These are phyloP conservation scores for Pasiphila rectangulata DNA, from an alignment of 2,888 invertebrate genomes.

Conservation along the genomic window DNA sequence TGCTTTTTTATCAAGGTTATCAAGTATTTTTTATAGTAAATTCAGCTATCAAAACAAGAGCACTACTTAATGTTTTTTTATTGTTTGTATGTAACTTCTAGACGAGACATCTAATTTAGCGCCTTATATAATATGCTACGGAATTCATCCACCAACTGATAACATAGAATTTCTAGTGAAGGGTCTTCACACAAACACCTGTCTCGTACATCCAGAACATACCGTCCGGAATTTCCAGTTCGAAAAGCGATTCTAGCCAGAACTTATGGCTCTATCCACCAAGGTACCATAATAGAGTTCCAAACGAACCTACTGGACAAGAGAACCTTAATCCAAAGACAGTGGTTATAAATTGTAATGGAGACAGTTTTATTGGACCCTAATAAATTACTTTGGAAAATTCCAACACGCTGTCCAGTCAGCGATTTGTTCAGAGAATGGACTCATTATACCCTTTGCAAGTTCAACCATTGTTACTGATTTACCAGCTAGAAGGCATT, in stretches of 20 bases:
- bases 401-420: conserved; percentile 48
- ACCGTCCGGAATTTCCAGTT: neutral
- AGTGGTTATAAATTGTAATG: conserved; percentile 61
- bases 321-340: conserved; percentile 39
- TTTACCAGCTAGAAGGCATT: conserved; percentile 5
- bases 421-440: conserved; percentile 38
- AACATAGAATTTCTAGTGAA: too few species aligned
- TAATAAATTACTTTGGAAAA: conserved; percentile 68
- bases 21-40: too few species aligned
- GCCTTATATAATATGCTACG: too few species aligned
- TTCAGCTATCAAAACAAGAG: too few species aligned
- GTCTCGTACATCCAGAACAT: too few species aligned
- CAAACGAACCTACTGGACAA: conserved; percentile 10
- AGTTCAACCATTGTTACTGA: conserved; percentile 11
- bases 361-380: conserved; percentile 70
- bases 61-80: too few species aligned
- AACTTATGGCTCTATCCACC: neutral
- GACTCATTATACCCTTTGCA: conserved; percentile 18
- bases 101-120: too few species aligned
- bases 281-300: conserved; percentile 2
- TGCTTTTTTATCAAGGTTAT: too few species aligned
- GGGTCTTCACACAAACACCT: too few species aligned
- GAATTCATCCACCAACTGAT: too few species aligned
- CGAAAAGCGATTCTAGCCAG: neutral
- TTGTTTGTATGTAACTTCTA: too few species aligned